A percentile compares a stretch with the other conserved stretches of the same genome.
Conservation (phyloP, 2,797 vertebrate genomes). For the Anas capensis region DNA sequence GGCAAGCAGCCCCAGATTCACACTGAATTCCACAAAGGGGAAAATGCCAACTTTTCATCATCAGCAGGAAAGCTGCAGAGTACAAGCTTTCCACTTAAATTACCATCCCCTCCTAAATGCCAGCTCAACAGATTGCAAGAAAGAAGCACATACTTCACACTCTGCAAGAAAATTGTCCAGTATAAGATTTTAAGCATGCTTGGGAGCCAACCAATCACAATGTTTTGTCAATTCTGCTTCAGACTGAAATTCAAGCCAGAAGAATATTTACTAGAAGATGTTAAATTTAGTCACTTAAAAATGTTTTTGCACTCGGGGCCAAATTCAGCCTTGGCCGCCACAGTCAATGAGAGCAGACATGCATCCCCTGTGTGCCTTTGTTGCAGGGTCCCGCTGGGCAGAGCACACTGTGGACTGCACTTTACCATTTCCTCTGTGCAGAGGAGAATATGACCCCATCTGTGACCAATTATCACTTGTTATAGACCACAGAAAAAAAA, state of each 20-base stretch:
- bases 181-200: constrained; percentile 55
- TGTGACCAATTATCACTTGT: constrained; percentile 55
- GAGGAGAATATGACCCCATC: constrained; percentile 14
- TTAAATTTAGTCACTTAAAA: constrained; percentile 69
- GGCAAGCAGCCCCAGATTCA: constrained; percentile 71
- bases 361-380: background rate
- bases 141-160: constrained; percentile 64
- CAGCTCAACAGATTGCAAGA: constrained; percentile 60
- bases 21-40: constrained; percentile 67
- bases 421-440: constrained; percentile 1
- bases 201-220: constrained; percentile 71
- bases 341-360: background rate
- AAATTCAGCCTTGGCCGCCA: constrained; percentile 22
- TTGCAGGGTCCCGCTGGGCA: constrained; percentile 28
- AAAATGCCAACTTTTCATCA: constrained; percentile 70
- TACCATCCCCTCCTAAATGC: constrained; percentile 51
- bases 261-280: constrained; percentile 70
- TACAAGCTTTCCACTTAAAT: constrained; percentile 55
- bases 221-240: constrained; percentile 62
- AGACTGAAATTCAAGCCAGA: constrained; percentile 60
- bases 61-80: constrained; percentile 60
- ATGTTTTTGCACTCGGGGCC: constrained; percentile 58
- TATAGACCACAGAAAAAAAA: background rate
- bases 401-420: background rate
- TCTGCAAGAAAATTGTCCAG: constrained; percentile 48